Base-by-base conservation (phyloP, 1,140 invertebrate genomes). In the Heliconius himera region DNA sequence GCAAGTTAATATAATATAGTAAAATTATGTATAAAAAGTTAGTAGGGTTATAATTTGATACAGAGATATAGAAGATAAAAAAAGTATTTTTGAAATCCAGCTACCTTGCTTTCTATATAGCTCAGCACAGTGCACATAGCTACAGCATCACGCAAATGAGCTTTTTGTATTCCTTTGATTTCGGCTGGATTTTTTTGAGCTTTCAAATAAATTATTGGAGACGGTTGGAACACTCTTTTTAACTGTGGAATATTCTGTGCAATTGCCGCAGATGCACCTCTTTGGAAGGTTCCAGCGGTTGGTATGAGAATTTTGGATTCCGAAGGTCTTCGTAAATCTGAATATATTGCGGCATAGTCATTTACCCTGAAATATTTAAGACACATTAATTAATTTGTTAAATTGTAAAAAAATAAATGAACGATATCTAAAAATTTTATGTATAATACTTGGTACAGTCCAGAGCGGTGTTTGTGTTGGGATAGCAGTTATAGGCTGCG, bases 61-160 rank as follows among this genome's bases (percentile, higher is more conserved):
- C 41, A 46, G 9, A 46, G 0, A 46, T 46, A 46, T 46, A 20
- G 18, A 20, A 20, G 20, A 51, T 33, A 6, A 51, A 20, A 51
- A 20, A n/a, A 70, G 77, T 56, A 66, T 29, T 16, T 66, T 66
- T 11, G 16, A 66, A 5, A 3, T 29, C 13, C 8, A 13, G 54
- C 81, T 75, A 87, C 85, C 85, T 85, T 84, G 70, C 81, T 83
- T 70, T 99, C 98, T 78, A 99, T 94, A 95, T 98, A 99, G 51
- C 96, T 96, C 72, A 99, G 95, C 82, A 98, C 98, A 87, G 99
- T 97, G 89, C 98, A 98, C 91, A 99, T 96, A 1, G 98, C 98
- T 1, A 98, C 98, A 20, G 97, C 98, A 89, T 98, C 98, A 76
- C 96, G 93, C 13, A 98, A 90, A 92, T 99, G 98, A 5, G 98